Conservation (phyloP, 2,797 vertebrate species). For the Lutjanus campechanus region DNA sequence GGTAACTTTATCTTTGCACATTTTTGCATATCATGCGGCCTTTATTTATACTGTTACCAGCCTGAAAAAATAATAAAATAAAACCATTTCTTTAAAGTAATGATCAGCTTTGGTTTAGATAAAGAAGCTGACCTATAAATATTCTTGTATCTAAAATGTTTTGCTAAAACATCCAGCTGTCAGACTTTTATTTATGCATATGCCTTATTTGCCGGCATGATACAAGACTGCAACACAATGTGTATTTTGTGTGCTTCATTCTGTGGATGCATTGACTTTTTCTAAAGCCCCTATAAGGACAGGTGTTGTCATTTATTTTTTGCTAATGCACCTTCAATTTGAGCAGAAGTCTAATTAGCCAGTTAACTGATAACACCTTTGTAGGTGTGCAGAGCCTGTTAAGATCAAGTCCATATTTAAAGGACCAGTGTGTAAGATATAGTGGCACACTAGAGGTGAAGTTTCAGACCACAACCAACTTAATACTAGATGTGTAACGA, state of each 20-base stretch:
- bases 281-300: not conserved
- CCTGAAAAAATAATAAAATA: not conserved
- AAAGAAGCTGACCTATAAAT: not conserved
- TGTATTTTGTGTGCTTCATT: conserved; percentile 41
- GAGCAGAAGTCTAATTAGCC: conserved; percentile 1
- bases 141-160: not conserved
- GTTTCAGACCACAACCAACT: no score
- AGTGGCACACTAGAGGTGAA: not conserved
- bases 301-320: not conserved
- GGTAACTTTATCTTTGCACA: conserved; percentile 18
- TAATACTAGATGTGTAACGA: no score
- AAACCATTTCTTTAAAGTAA: not conserved
- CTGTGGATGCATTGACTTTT: conserved; percentile 8
- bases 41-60: conserved; percentile 6
- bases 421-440: no score
- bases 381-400: not conserved
- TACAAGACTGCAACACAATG: not conserved
- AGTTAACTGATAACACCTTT: not conserved
- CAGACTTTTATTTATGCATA: not conserved
- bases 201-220: conserved; percentile 42
- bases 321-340: not conserved
- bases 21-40: conserved; percentile 39
- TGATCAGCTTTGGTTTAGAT: not conserved
- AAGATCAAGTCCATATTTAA: not conserved
- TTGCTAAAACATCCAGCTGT: conserved; percentile 1